phyloP scores from a whole-genome alignment of 2,797 vertebrate species.

The Acanthurus tractus region DNA sequence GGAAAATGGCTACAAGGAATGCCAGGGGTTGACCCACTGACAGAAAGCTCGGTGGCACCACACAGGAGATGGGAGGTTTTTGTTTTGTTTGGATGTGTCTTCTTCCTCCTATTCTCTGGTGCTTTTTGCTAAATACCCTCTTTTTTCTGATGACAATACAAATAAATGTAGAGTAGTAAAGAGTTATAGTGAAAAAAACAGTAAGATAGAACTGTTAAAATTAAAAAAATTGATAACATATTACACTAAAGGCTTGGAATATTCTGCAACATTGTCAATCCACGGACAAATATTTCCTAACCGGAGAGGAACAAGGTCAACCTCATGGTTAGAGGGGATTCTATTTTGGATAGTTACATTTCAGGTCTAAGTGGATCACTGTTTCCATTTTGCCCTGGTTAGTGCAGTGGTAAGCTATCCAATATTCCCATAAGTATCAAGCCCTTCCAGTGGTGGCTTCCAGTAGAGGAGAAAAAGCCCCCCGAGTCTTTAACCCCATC shows the following conservation, averaged over 20 bases:
- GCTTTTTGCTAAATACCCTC: too few species aligned
- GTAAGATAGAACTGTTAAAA: too few species aligned
- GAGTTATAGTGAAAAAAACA: too few species aligned
- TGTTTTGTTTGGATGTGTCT: background rate
- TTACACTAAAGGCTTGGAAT: background rate
- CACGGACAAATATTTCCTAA: conserved; percentile 30
- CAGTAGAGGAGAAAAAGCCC: conserved; percentile 51
- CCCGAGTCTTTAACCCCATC: conserved; percentile 49
- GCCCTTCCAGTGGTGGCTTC: conserved; percentile 57
- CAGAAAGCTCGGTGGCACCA: background rate
- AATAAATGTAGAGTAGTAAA: background rate
- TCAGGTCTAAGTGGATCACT: conserved; percentile 65
- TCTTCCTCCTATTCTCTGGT: too few species aligned
- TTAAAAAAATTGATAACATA: too few species aligned
- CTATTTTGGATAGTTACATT: conserved; percentile 50
- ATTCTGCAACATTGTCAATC: conserved; percentile 7
- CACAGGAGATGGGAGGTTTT: background rate
- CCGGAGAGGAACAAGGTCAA: conserved; percentile 65
- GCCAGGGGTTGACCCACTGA: conserved; percentile 19
- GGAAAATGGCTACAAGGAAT: conserved; percentile 2
- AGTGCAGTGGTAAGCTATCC: conserved; percentile 61
- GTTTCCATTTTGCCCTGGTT: conserved; percentile 52
- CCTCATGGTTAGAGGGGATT: conserved; percentile 25
- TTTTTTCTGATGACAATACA: too few species aligned
- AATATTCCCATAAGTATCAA: conserved; percentile 72